phyloP scores from a whole-genome alignment of 2,113 vertebrate species.

The Empidonax alnorum region DNA sequence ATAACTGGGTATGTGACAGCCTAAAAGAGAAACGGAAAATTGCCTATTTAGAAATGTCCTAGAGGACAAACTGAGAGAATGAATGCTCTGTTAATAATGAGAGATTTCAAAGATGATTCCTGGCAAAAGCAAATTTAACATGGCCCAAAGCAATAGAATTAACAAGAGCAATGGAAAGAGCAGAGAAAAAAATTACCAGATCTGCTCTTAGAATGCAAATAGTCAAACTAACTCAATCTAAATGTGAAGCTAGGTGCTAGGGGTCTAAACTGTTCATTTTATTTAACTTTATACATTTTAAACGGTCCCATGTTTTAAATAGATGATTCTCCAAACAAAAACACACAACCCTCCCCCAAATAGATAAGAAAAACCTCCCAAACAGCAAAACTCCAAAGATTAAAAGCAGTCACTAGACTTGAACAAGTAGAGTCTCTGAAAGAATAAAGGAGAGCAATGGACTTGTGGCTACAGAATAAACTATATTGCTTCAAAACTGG shows the following conservation, averaged over 20 bases:
- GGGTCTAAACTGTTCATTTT: background rate
- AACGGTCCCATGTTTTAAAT: background rate
- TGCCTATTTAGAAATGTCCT: constrained; percentile 26
- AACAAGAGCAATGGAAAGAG: constrained; percentile 1
- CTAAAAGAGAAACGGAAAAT: background rate
- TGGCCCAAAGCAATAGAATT: constrained; percentile 22
- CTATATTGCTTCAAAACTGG: background rate
- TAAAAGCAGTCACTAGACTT: background rate
- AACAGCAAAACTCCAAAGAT: background rate
- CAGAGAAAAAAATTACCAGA: background rate
- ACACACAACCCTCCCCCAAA: background rate
- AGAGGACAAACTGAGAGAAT: background rate
- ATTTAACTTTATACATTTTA: background rate
- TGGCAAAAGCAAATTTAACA: background rate
- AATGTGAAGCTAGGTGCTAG: background rate
- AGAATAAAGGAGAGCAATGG: background rate
- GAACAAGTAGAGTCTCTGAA: background rate
- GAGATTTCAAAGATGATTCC: constrained; percentile 19
- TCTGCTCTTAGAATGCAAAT: background rate
- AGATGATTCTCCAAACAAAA: background rate
- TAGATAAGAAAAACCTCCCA: background rate
- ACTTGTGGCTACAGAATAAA: background rate
- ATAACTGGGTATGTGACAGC: background rate
- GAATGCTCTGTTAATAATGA: constrained; percentile 21
- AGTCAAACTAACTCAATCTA: background rate